Evolutionary conservation across 1,140 invertebrate genomes (phyloP), one percentile per base, ranked within the genome.

Genomic region (Mya arenaria): DNA sequence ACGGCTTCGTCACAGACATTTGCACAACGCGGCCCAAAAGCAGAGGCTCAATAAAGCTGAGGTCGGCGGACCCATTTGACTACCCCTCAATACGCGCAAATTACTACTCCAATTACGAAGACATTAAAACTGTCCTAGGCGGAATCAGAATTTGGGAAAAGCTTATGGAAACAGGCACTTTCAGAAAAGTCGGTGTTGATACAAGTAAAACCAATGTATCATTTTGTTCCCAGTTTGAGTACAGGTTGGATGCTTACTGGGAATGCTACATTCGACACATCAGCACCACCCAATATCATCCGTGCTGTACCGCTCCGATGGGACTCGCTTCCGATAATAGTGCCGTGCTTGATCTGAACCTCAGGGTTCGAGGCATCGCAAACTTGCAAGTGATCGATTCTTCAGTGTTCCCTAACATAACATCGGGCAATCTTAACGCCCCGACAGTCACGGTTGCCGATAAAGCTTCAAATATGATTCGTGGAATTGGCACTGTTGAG

Each of bases 231-330:
- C n/a, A 55, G 13, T n/a, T 52, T 48, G n/a, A 72, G 15, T 72
- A 52, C 28, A 13, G 30, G 17, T 55, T 44, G 15, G 68, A 72
- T 55, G 41, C 19, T 4, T 72, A 72, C 44, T 72, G 68, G 68
- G 44, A 72, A 72, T 72, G 68, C 32, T 25, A 52, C 23, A 56
- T 72, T 32, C 68, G 68, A 13, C 44, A 72, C 34, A 10, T 72
- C 23, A n/a, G 36, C 4, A 19, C 32, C 25, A 72, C 68, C 41
- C 4, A 17, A n/a, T 72, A 72, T 95, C 96, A 0, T 93, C 95
- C 15, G 96, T 97, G 48, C 97, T 97, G 96, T 96, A 97, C 34
- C 96, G 94, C 0, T 97, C 98, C 89, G 98, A 97, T 90, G 96
- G 68, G 68, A 55, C 19, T 44, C n/a, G 17, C 8, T 19, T 6